phyloP scores from a whole-genome alignment of 1,140 invertebrate genomes.

The Megalopta genalis region DNA sequence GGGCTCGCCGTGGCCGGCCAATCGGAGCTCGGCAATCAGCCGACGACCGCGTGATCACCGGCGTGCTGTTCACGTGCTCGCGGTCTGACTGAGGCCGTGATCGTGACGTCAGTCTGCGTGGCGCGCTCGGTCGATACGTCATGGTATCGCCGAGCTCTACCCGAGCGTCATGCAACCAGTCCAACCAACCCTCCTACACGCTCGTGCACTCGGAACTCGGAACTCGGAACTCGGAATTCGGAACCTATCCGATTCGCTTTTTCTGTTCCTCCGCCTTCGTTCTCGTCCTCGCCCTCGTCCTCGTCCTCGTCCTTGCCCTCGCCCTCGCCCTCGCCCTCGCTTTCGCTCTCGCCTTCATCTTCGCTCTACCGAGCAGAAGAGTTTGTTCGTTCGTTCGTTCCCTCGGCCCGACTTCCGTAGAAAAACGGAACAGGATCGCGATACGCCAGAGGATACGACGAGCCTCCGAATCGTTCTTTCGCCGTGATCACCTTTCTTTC shows the following conservation, averaged over 20 bases:
- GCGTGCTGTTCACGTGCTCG: conserved; percentile 80
- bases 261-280: conserved; percentile 2
- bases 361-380: too few relatives aligned
- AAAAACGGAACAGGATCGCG: neutral
- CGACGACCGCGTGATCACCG: conserved; percentile 75
- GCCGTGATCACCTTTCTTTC: conserved; percentile 1
- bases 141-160: conserved; percentile 66
- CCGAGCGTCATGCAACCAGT: conserved; percentile 63
- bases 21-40: conserved; percentile 70
- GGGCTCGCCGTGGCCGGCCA: conserved; percentile 78
- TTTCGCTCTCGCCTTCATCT: neutral
- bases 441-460: conserved; percentile 25
- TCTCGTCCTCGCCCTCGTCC: too few relatives aligned
- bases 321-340: too few relatives aligned
- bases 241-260: conserved; percentile 18
- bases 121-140: conserved; percentile 75
- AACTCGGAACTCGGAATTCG: neutral
- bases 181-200: conserved; percentile 20
- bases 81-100: conserved; percentile 77
- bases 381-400: too few relatives aligned
- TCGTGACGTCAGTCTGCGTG: conserved; percentile 80
- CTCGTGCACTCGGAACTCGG: neutral
- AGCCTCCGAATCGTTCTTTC: conserved; percentile 55
- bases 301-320: too few relatives aligned
- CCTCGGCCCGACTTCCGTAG: too few relatives aligned